A percentile compares a stretch with the other conserved stretches of the same genome.
Evolutionary conservation across 2,888 invertebrate genomes (phyloP).

Genomic region (Thymelicus sylvestris): DNA sequence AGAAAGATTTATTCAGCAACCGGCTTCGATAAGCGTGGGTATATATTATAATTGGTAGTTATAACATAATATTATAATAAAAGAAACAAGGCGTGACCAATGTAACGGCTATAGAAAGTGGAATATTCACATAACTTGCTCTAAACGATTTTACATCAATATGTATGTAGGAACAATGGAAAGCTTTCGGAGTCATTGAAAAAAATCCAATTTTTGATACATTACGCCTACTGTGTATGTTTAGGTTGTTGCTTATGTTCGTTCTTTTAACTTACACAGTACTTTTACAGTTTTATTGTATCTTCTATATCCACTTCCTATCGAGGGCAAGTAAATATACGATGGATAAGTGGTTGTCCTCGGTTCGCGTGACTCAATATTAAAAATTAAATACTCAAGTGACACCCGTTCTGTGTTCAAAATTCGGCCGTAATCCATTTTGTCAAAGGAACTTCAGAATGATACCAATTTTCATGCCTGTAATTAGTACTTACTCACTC

Average conservation of each 20-base stretch:
- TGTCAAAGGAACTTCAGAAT: no score
- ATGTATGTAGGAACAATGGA: not conserved
- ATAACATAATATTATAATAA: conserved; percentile 28
- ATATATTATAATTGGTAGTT: conserved; percentile 8
- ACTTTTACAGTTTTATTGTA: no score
- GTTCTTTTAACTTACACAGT: no score
- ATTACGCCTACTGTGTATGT: not conserved
- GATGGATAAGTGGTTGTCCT: no score
- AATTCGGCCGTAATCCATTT: no score
- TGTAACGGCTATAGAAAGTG: conserved; percentile 45
- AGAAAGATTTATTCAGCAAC: conserved; percentile 10
- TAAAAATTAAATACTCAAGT: no score
- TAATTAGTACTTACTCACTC: no score
- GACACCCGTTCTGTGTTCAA: no score
- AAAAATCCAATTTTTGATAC: not conserved
- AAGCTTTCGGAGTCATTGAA: not conserved
- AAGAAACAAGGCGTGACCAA: conserved; percentile 41
- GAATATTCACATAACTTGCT: conserved; percentile 35
- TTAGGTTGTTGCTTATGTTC: not conserved
- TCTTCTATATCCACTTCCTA: not conserved
- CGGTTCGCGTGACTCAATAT: no score
- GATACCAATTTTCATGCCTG: no score
- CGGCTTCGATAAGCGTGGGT: conserved; percentile 25
- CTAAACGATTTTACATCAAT: conserved; percentile 11
- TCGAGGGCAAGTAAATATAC: no score